Conservation (phyloP, 1,140 invertebrate species). For the Ruditapes philippinarum region DNA sequence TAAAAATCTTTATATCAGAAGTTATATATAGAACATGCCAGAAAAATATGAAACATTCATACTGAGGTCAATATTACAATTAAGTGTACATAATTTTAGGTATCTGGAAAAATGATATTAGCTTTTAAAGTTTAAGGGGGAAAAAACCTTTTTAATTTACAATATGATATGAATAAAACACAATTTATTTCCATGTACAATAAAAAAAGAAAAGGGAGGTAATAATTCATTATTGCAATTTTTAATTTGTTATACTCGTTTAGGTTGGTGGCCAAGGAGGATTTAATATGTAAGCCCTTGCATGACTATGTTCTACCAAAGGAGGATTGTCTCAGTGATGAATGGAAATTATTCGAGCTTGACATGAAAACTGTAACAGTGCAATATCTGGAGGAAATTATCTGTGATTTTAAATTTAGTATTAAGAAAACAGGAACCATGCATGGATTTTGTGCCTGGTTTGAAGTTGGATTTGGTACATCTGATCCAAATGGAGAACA, state of each 20-base stretch:
- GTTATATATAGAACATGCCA: too few species aligned
- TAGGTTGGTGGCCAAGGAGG: slow-evolving; percentile 47
- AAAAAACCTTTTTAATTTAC: too few species aligned
- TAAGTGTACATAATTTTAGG: too few species aligned
- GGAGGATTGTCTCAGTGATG: slow-evolving; percentile 18
- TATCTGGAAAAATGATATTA: too few species aligned
- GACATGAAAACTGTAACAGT: slow-evolving; percentile 60
- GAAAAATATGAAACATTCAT: too few species aligned
- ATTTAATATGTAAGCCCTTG: slow-evolving; percentile 46
- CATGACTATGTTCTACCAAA: slow-evolving; percentile 56
- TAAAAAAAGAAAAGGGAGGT: too few species aligned
- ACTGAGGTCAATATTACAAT: too few species aligned
- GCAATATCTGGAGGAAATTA: slow-evolving; percentile 52
- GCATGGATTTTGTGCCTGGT: slow-evolving; percentile 69
- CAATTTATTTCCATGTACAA: too few species aligned
- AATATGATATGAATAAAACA: too few species aligned
- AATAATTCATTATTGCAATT: too few species aligned
- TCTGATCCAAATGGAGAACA: neutral
- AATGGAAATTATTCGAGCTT: neutral
- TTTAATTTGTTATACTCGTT: slow-evolving; percentile 9
- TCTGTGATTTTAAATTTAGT: slow-evolving; percentile 47
- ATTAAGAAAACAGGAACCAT: slow-evolving; percentile 27
- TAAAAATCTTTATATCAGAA: too few species aligned
- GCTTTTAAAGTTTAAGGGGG: too few species aligned
- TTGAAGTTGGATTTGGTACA: slow-evolving; percentile 61